Evolutionary conservation across 2,888 invertebrate genomes (phyloP).

Genomic region (Camptogramma bilineatum): DNA sequence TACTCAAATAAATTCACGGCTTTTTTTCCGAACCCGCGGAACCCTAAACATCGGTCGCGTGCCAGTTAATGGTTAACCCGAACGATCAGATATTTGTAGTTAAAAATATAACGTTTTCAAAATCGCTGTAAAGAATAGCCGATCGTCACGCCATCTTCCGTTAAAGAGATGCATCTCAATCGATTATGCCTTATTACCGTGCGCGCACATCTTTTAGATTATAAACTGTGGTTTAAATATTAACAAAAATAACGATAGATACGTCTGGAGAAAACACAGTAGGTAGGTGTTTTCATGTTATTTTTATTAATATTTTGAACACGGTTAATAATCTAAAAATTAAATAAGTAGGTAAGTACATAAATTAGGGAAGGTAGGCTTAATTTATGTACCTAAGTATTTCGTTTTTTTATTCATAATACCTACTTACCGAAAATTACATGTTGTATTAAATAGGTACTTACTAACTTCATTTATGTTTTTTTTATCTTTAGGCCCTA

Average conservation of each 20-base stretch:
- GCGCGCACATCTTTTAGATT: slow-evolving; percentile 11
- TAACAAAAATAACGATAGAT: background rate
- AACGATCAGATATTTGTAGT: slow-evolving; percentile 43
- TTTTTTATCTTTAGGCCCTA: too few species aligned
- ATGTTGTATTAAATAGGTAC: too few species aligned
- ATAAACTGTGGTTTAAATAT: background rate
- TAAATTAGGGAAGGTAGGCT: too few species aligned
- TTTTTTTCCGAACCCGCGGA: slow-evolving; percentile 9
- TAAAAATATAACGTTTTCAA: slow-evolving; percentile 53
- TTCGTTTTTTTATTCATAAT: too few species aligned
- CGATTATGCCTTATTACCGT: slow-evolving; percentile 42
- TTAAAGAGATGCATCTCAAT: slow-evolving; percentile 45
- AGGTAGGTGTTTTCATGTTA: background rate
- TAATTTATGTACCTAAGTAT: too few species aligned
- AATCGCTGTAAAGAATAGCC: slow-evolving; percentile 65
- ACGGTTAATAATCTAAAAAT: too few species aligned
- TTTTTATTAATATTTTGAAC: too few species aligned
- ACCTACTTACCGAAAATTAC: too few species aligned
- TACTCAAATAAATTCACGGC: too few species aligned
- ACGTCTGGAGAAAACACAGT: background rate
- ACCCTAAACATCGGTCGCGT: slow-evolving; percentile 40
- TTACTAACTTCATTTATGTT: too few species aligned
- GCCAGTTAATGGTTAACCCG: slow-evolving; percentile 40
- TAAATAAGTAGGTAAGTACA: too few species aligned
- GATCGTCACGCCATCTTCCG: slow-evolving; percentile 63